These are phyloP conservation scores for Clitarchus hookeri DNA, from an alignment of 2,888 invertebrate genomes.

Conservation along the genomic window DNA sequence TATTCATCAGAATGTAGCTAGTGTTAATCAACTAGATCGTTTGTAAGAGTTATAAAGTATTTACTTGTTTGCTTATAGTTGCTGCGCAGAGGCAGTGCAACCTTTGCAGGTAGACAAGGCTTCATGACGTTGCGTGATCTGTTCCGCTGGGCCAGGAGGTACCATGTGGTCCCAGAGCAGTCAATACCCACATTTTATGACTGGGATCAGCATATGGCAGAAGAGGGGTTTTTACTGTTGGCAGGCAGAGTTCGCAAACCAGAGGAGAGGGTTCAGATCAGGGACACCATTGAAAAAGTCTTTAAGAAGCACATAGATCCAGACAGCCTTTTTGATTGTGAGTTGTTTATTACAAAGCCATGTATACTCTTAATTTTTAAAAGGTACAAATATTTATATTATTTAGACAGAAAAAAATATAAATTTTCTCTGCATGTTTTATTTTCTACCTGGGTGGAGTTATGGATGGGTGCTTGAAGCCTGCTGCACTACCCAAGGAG, in stretches of 20 bases:
- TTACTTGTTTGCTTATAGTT: conserved; percentile 53
- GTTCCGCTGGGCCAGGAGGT: conserved; percentile 96
- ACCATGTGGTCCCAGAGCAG: conserved; percentile 71
- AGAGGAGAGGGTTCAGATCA: conserved; percentile 82
- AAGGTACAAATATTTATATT: too few species aligned
- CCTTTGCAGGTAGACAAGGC: conserved; percentile 86
- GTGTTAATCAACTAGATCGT: neutral
- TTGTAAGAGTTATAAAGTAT: neutral
- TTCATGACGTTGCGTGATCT: conserved; percentile 94
- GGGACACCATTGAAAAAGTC: conserved; percentile 75
- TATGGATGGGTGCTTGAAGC: too few species aligned
- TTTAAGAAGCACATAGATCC: conserved; percentile 77
- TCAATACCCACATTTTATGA: conserved; percentile 73
- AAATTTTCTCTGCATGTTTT: too few species aligned
- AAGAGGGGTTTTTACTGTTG: conserved; percentile 90
- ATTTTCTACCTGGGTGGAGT: too few species aligned
- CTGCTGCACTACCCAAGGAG: too few species aligned
- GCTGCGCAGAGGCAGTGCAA: conserved; percentile 79
- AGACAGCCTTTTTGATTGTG: conserved; percentile 63
- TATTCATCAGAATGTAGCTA: too few species aligned
- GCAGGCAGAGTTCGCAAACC: conserved; percentile 87
- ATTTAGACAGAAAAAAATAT: too few species aligned
- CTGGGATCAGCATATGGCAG: conserved; percentile 96
- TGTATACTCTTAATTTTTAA: neutral
- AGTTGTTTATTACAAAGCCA: conserved; percentile 43